Conservation (phyloP, 1,140 invertebrate genomes). For the Monomorium pharaonis region DNA sequence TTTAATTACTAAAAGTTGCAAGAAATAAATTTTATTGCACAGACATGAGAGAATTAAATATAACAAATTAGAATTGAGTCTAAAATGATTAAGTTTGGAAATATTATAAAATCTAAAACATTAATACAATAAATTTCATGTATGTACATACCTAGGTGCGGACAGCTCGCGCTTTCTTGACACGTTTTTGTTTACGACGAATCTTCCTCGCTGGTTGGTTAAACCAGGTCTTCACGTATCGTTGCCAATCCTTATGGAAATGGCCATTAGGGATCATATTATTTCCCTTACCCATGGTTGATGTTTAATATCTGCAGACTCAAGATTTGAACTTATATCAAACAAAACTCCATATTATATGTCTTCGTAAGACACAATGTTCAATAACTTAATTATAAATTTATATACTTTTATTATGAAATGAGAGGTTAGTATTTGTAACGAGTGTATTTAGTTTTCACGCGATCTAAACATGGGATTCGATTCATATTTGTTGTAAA, state of each 20-base stretch:
- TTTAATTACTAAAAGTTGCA: slow-evolving; percentile 1
- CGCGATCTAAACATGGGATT: no score
- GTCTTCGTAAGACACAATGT: background rate
- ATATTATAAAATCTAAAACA: background rate
- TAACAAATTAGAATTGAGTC: background rate
- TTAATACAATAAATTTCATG: background rate
- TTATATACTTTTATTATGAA: background rate
- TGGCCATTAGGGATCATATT: slow-evolving; percentile 99
- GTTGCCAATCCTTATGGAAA: slow-evolving; percentile 99
- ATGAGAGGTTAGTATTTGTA: slow-evolving; percentile 9
- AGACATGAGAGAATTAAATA: background rate
- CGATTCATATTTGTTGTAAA: background rate
- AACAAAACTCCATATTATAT: background rate
- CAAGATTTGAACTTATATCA: background rate
- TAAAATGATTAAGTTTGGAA: no score
- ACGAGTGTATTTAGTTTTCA: background rate
- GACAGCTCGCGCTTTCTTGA: slow-evolving; percentile 96
- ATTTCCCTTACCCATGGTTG: slow-evolving; percentile 92
- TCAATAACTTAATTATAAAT: background rate
- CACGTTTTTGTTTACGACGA: slow-evolving; percentile 93
- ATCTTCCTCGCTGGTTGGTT: slow-evolving; percentile 98
- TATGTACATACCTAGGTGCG: slow-evolving; percentile 93
- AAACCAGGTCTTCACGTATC: slow-evolving; percentile 99
- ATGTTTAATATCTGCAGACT: slow-evolving; percentile 27
- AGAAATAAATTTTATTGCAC: background rate